These are phyloP conservation scores for Apostichopus parvimensis DNA, from an alignment of 35 echinoderm and acorn worm species.

Conservation along the genomic window DNA sequence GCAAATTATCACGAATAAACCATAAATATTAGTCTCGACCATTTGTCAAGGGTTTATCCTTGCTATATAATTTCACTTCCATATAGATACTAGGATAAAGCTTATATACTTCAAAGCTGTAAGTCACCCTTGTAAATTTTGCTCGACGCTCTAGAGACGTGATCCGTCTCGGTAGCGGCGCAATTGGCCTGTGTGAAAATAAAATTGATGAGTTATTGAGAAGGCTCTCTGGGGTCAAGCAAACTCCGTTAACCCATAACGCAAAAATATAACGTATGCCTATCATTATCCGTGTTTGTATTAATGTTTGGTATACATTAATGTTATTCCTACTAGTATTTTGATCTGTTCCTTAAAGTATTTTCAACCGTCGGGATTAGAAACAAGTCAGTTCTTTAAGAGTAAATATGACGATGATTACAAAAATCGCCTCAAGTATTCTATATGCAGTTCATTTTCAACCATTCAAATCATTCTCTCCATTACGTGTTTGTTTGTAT, in stretches of 20 bases:
- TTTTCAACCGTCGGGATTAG: too few species aligned
- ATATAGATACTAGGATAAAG: background rate
- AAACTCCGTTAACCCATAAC: background rate
- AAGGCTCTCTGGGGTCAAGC: slow-evolving; percentile 12
- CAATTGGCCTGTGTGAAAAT: slow-evolving; percentile 34
- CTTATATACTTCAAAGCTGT: background rate
- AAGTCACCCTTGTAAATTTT: slow-evolving; percentile 29
- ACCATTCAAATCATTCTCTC: background rate
- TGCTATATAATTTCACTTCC: background rate
- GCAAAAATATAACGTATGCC: background rate
- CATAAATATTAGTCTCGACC: slow-evolving; percentile 40
- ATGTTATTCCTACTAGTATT: background rate
- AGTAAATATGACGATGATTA: background rate
- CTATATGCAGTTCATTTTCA: background rate
- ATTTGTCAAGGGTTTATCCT: slow-evolving; percentile 37
- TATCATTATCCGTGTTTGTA: too few species aligned
- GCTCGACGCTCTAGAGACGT: background rate
- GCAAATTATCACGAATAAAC: slow-evolving; percentile 52
- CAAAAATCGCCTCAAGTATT: background rate
- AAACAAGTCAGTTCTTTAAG: too few species aligned
- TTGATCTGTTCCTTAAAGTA: too few species aligned
- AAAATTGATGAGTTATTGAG: slow-evolving; percentile 43
- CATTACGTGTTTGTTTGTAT: background rate
- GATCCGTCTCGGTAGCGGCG: slow-evolving; percentile 15
- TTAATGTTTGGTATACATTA: background rate